Evolutionary conservation across 2,888 invertebrate species (phyloP).

Genomic region (Actias luna): DNA sequence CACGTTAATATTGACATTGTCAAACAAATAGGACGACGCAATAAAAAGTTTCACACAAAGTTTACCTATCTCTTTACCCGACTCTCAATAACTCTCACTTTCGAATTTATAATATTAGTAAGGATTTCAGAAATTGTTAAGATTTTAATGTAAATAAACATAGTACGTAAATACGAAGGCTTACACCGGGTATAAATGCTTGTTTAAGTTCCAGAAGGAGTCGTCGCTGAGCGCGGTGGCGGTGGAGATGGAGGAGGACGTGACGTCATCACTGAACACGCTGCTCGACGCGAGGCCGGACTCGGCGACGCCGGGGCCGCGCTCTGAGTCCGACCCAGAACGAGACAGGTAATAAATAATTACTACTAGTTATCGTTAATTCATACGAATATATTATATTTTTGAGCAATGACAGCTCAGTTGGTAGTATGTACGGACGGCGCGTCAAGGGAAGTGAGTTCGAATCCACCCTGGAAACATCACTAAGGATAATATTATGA

Average conservation of each 20-base stretch:
- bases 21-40: no score
- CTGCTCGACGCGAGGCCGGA: constrained; percentile 89
- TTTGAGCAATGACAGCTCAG: no score
- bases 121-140: background rate
- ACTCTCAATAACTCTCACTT: no score
- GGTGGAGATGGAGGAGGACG: constrained; percentile 95
- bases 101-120: no score
- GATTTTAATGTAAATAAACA: background rate
- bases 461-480: no score
- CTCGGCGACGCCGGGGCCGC: constrained; percentile 69
- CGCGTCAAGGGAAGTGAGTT: no score
- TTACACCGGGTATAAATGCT: constrained; percentile 8
- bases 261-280: constrained; percentile 96
- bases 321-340: constrained; percentile 60
- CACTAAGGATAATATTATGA: no score
- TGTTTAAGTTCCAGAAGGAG: constrained; percentile 84
- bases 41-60: no score
- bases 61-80: no score
- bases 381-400: no score
- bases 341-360: constrained; percentile 56
- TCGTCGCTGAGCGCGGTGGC: constrained; percentile 91
- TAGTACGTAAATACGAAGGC: background rate
- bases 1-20: no score
- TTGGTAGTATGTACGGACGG: no score
- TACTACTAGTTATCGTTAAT: background rate